Conservation (phyloP, 2,888 invertebrate species). For the Melanostoma scalare region DNA sequence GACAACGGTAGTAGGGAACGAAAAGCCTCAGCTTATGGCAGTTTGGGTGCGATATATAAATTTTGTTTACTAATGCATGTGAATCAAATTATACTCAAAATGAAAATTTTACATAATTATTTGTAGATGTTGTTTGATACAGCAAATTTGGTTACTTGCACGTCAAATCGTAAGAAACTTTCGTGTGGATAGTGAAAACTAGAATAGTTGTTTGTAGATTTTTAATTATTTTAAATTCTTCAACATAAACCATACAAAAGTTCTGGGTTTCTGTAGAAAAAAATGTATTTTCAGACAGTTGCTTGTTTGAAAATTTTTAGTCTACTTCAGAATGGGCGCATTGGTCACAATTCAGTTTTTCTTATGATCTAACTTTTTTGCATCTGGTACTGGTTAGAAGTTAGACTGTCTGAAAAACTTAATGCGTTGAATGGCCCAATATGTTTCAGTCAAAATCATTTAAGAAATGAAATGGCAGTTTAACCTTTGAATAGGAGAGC, state of each 20-base stretch:
- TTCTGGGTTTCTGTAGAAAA: too few species aligned
- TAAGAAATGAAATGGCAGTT: too few species aligned
- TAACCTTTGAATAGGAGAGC: too few species aligned
- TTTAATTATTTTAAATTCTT: neutral
- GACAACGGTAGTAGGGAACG: conserved; percentile 88
- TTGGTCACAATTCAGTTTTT: too few species aligned
- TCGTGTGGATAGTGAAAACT: conserved; percentile 26
- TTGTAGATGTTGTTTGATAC: conserved; percentile 32
- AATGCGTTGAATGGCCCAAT: too few species aligned
- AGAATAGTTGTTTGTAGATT: conserved; percentile 37
- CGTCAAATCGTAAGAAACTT: conserved; percentile 24
- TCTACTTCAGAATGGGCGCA: too few species aligned
- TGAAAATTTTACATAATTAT: neutral
- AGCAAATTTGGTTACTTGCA: neutral
- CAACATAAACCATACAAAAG: neutral
- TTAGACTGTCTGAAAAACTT: too few species aligned
- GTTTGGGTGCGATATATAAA: conserved; percentile 85
- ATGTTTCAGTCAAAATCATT: too few species aligned
- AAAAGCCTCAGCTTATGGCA: conserved; percentile 89
- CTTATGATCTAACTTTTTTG: too few species aligned
- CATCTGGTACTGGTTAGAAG: too few species aligned
- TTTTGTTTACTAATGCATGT: neutral
- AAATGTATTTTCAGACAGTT: too few species aligned
- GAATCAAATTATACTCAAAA: neutral
- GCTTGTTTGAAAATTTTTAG: too few species aligned